Base-by-base conservation (phyloP, 2,888 invertebrate genomes). In the Spicauda simplicius region DNA sequence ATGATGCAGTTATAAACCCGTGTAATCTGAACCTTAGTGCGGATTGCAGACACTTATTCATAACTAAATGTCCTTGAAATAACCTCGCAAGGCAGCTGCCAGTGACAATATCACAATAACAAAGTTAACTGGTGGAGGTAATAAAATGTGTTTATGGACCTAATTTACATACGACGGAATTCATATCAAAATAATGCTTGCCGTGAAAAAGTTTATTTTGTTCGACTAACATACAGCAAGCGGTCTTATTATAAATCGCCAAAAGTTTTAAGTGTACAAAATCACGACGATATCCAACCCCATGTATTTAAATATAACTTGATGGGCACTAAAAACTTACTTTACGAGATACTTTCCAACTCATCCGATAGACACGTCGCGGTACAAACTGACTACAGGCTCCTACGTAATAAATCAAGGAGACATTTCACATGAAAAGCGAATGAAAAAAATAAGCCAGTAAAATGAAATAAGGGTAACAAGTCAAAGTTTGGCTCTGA, bases 381-480 rank as follows among this genome's bases (percentile, higher is more conserved):
- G 48, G 58, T 62, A 65, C 68, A 69, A 65, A 70, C 53, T 63
- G 64, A 71, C 62, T 64, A 55, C 62, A 64, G 64, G n/a, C 64
- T 58, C 12, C 64, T 74, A 73, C 70, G 70, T 74, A 75, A 83
- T 85, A 87, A 88, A 87, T 87, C 83, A 86, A 81, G 78, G 82
- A 79, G 77, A 77, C 80, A 78, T 84, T 82, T 80, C 82, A 80
- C 82, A 83, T 86, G 86, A 87, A 88, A 80, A 76, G 74, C 75
- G 79, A 84, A 84, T 78, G 80, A 25, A 84, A 87, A 85, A 83
- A 62, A 62, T 60, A 60, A 65, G 66, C 83, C 81, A 84, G 74
- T 82, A 77, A 86, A 89, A 85, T 83, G 79, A 87, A 90, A 91
- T 89, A 86, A 86, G 87, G 87, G 82, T 83, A 86, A 86, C 85